Percentiles rank a stretch among this genome's conserved stretches.
phyloP scores from a whole-genome alignment of 2,888 invertebrate species.

The Hoplodrina blanda region DNA sequence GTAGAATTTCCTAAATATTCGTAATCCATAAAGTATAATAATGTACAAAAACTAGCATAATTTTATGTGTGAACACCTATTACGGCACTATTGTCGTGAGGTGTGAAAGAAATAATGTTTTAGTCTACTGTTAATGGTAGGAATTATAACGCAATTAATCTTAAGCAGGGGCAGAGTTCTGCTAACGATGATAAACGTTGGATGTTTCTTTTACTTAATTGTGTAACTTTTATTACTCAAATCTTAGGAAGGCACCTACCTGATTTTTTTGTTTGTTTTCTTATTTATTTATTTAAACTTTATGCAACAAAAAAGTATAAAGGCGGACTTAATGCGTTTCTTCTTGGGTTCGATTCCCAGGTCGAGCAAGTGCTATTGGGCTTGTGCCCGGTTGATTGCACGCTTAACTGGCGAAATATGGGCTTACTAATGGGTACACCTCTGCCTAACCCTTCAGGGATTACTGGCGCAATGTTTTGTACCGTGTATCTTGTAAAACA shows the following conservation, averaged over 20 bases:
- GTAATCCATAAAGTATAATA: conserved; percentile 18
- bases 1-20: conserved; percentile 15
- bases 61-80: conserved; percentile 50
- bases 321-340: no score
- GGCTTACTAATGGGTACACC: no score
- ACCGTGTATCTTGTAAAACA: no score
- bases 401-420: no score
- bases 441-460: no score
- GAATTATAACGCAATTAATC: conserved; percentile 42
- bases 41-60: conserved; percentile 37
- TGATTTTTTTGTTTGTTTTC: not conserved
- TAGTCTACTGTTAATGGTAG: conserved; percentile 22
- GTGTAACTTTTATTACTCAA: conserved; percentile 16
- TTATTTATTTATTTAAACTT: no score
- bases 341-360: no score
- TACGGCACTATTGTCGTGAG: conserved; percentile 30
- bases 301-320: no score
- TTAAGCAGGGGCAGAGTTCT: not conserved
- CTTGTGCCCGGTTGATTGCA: no score
- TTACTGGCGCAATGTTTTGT: no score
- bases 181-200: conserved; percentile 23
- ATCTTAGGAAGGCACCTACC: not conserved
- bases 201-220: conserved; percentile 25
- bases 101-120: conserved; percentile 22
- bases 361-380: no score